Base-by-base conservation (phyloP, 2,113 vertebrate species). In the Gallinago media region DNA sequence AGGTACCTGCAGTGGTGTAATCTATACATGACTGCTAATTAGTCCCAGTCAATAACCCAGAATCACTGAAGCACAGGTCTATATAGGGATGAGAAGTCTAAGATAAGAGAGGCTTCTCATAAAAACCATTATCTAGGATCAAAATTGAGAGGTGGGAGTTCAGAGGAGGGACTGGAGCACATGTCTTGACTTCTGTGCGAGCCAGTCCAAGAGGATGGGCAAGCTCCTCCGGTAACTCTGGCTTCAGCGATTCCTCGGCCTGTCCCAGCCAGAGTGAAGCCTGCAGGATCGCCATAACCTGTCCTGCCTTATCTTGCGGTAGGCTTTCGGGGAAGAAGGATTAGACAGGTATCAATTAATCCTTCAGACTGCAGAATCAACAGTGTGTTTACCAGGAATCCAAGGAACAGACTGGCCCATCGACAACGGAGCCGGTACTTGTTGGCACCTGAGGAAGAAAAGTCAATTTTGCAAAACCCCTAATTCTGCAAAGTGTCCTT, bases 331-430 rank as follows among this genome's bases (percentile, higher is more conserved):
- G 26, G 23, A 88, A 81, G 50, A 62, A 71, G 32, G 56, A 59
- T 62, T 42, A 75, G 55, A 40, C 14, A 49, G 13, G 26, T 46
- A 40, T 32, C 26, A 72, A 46, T 67, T 15, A 78, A 59, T 38
- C 58, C 66, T 70, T 78, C 81, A 79, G 70, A 79, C 70, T 65
- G 44, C 47, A 93, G 73, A 93, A 89, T 21, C 36, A 80, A 38
- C 40, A 71, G 50, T 0, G 4, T 15, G 25, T 27, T 83, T 63
- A 79, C 11, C 44, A 79, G 72, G 25, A 65, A 71, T 29, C 31
- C 46, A 70, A 62, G 80, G 61, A 89, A 32, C 54, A 84, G 15
- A 27, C n/a, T 52, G 18, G 29, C 34, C 72, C 61, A 6, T 2
- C 58, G 49, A 50, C 72, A 80, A 8, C 0, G 0, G 34, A 62